phyloP scores from a whole-genome alignment of 2,797 vertebrate genomes.

The Sebastes iracundus region DNA sequence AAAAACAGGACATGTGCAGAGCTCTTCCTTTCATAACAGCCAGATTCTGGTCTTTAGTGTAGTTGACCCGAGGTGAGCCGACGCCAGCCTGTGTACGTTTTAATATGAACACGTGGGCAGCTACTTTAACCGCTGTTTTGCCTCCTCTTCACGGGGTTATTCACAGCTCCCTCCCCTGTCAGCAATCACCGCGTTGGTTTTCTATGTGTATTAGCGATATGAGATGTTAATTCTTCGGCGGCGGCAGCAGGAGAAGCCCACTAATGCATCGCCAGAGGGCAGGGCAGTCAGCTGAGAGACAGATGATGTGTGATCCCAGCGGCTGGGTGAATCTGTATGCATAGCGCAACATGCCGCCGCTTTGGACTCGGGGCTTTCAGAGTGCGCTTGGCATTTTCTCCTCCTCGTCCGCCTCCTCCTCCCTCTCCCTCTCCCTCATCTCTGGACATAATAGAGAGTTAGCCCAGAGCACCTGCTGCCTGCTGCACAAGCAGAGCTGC shows the following conservation, averaged over 20 bases:
- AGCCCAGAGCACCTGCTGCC: slow-evolving; percentile 65
- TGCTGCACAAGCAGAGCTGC: slow-evolving; percentile 37
- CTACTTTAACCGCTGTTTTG: slow-evolving; percentile 18
- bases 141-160: slow-evolving; percentile 11
- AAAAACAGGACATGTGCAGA: slow-evolving; percentile 12
- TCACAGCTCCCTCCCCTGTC: slow-evolving; percentile 16
- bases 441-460: slow-evolving; percentile 67
- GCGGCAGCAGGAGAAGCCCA: slow-evolving; percentile 26
- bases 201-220: slow-evolving; percentile 27
- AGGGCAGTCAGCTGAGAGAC: slow-evolving; percentile 17
- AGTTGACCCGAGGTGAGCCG: slow-evolving; percentile 20
- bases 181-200: background rate
- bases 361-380: slow-evolving; percentile 31
- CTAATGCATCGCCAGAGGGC: slow-evolving; percentile 38
- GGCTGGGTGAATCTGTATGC: slow-evolving; percentile 61
- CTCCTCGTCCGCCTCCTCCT: slow-evolving; percentile 23
- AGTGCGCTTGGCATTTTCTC: slow-evolving; percentile 50
- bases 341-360: background rate
- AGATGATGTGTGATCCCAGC: slow-evolving; percentile 32
- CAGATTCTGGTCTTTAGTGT: background rate
- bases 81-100: background rate
- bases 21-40: background rate
- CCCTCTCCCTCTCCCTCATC: slow-evolving; percentile 30
- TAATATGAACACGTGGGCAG: background rate
- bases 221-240: slow-evolving; percentile 52